phyloP scores from a whole-genome alignment of 92 coral and sea anemone genomes.

The Porites evermanni region DNA sequence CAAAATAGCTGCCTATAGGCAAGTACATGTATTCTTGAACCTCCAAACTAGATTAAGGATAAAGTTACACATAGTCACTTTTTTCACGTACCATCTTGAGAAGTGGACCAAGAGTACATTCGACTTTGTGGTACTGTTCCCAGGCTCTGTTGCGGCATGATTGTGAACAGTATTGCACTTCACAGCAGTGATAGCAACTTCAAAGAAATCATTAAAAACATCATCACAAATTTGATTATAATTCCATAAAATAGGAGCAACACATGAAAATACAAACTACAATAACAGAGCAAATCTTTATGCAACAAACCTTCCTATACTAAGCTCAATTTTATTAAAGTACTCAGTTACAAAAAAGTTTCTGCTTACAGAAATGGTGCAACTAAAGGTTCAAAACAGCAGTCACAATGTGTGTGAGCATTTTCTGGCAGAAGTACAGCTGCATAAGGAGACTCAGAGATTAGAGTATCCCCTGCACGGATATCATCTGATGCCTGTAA shows the following conservation, averaged over 20 bases:
- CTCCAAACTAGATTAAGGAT: no score
- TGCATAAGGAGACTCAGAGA: slow-evolving; percentile 90
- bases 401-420: slow-evolving; percentile 80
- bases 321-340: not conserved
- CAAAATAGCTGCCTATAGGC: no score
- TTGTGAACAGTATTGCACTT: slow-evolving; percentile 84
- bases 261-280: not conserved
- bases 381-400: slow-evolving; percentile 81
- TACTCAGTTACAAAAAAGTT: not conserved
- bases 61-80: no score
- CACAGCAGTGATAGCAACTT: slow-evolving; percentile 74
- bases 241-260: not conserved
- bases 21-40: no score
- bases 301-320: not conserved
- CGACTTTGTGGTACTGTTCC: slow-evolving; percentile 78
- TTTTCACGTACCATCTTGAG: slow-evolving; percentile 3
- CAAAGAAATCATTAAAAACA: not conserved
- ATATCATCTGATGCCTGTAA: slow-evolving; percentile 85
- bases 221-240: slow-evolving; percentile 1
- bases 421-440: slow-evolving; percentile 91
- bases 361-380: slow-evolving; percentile 85
- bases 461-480: slow-evolving; percentile 95
- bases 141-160: slow-evolving; percentile 83
- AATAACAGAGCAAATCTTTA: no score
- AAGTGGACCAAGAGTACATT: slow-evolving; percentile 84